A percentile compares a stretch with the other conserved stretches of the same genome.
Conservation (phyloP, 2,888 invertebrate species). For the Cerceris rybyensis region DNA sequence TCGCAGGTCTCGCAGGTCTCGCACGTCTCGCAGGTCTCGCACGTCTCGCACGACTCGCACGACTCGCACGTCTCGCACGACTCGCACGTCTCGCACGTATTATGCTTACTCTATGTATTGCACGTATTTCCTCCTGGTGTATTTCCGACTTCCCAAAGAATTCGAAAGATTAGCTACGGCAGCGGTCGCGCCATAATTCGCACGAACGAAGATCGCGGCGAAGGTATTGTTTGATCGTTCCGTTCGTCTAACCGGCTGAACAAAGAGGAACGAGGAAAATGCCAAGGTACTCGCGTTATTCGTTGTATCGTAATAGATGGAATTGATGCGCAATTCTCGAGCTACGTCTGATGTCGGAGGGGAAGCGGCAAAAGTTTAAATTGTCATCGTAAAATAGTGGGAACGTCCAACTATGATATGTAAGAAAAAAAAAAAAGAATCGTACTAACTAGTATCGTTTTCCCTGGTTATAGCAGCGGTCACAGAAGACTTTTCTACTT, state of each 20-base stretch:
- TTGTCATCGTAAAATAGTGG: background rate
- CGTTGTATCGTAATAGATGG: background rate
- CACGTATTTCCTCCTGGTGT: background rate
- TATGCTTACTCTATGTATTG: background rate
- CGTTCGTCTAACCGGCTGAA: too few species aligned
- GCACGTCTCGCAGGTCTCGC: background rate
- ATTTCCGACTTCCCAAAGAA: too few species aligned
- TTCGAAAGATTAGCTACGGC: too few species aligned
- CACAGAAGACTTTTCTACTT: conserved; percentile 70
- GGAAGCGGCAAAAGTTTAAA: background rate
- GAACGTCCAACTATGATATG: conserved; percentile 5
- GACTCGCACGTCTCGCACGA: conserved; percentile 14
- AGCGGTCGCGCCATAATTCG: too few species aligned
- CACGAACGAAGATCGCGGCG: too few species aligned
- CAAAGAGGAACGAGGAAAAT: too few species aligned
- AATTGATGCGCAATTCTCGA: too few species aligned
- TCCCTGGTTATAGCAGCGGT: conserved; percentile 69
- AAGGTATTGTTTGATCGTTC: too few species aligned
- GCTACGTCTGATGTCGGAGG: too few species aligned
- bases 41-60: background rate
- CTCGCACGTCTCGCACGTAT: background rate
- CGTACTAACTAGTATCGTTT: conserved; percentile 77
- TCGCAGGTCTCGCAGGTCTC: background rate
- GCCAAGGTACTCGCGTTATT: background rate
- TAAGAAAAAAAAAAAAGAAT: conserved; percentile 48